A percentile compares a stretch with the other conserved stretches of the same genome.
These are phyloP conservation scores for Cryptops parisi DNA, from an alignment of 2,888 invertebrate species.

Conservation along the genomic window DNA sequence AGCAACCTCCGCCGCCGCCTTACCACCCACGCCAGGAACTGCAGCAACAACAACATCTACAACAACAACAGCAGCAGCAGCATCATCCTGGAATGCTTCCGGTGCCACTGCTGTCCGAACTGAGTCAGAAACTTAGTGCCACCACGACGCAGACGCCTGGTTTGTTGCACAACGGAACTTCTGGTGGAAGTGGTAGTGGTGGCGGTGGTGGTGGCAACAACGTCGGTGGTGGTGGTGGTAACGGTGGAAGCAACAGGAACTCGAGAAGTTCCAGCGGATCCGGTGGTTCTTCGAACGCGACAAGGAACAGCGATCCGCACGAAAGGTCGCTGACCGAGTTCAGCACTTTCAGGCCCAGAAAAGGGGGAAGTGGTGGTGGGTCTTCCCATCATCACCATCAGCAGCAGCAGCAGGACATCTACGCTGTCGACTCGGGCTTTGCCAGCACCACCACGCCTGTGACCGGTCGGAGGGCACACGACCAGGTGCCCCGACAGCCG, in stretches of 20 bases:
- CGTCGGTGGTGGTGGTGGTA: too few species aligned
- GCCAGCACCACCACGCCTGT: neutral
- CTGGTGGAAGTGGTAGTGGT: neutral
- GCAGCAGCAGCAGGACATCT: constrained; percentile 1
- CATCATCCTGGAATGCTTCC: neutral
- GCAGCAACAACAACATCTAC: neutral
- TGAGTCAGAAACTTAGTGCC: constrained; percentile 11
- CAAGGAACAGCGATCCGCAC: constrained; percentile 18
- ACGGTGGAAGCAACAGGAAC: constrained; percentile 10
- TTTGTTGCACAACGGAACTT: neutral
- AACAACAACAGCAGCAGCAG: neutral
- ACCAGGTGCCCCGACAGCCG: neutral
- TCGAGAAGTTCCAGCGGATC: constrained; percentile 9
- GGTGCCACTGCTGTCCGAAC: constrained; percentile 11
- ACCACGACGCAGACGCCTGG: neutral
- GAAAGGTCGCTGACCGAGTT: constrained; percentile 17
- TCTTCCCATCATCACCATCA: too few species aligned
- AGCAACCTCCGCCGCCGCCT: constrained; percentile 4
- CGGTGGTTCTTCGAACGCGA: neutral
- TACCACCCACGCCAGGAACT: too few species aligned
- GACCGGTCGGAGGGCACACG: neutral
- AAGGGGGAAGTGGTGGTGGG: constrained; percentile 1
- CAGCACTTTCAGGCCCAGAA: constrained; percentile 17
- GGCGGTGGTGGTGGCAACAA: too few species aligned
- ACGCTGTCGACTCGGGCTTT: neutral